Base-by-base conservation (phyloP, 2,113 vertebrate species). In the Melanotaenia duboulayi region DNA sequence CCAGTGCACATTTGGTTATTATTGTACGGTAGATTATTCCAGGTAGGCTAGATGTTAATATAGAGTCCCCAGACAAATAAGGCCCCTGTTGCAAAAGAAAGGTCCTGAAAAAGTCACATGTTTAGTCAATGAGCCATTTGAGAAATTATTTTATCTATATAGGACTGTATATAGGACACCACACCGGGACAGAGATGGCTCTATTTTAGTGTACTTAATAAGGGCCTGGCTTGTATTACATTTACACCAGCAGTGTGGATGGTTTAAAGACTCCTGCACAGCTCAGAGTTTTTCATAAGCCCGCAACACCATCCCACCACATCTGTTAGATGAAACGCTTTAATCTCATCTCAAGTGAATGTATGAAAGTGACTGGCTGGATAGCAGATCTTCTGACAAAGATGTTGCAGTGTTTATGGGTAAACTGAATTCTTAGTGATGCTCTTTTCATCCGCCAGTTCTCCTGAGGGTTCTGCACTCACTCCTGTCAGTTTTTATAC, bases 311-410 rank as follows among this genome's bases (percentile, higher is more conserved):
- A 40, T 62, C 17, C n/a, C 16, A 14, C 23, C 24, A 20, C 23
- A 22, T 52, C n/a, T 58, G 32, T 35, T 46, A 17, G 51, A 1
- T 32, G 24, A 17, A 52, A 24, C 42, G n/a, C 12, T 51, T 61
- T 39, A 17, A 63, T 24, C 23, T 55, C 12, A 28, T 25, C 19
- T 35, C 12, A 48, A 44, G 40, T 25, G 16, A 32, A 60, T 20
- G 54, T 20, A 49, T 66, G 65, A 49, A 68, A 35, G 16, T 32
- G 13, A 49, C 40, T 58, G 42, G 13, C 37, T 65, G 44, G 20
- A 70, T 10, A 19, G 16, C 28, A 50, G 23, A 55, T 75, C 71
- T 54, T 75, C 52, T 48, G 39, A 49, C 39, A 10, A 50, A 46
- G 22, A 37, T 19, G 57, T 40, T 49, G 25, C 14, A 24, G 40